phyloP scores from a whole-genome alignment of 1,140 invertebrate species.

The Platorchestia sp. region DNA sequence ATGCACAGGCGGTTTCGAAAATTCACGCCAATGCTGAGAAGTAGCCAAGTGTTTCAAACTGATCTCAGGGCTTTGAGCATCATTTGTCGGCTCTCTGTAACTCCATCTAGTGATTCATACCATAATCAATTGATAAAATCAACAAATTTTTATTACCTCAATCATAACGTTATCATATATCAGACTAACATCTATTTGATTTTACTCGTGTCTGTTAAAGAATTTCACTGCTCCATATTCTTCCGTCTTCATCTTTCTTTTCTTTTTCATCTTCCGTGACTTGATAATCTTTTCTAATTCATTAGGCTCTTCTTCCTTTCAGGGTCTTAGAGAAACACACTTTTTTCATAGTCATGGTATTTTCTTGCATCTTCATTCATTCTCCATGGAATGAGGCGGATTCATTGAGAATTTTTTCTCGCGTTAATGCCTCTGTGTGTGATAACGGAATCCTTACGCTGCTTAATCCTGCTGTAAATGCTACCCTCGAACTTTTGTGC shows the following conservation, averaged over 20 bases:
- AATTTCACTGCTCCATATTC: background rate
- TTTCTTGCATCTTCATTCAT: constrained; percentile 11
- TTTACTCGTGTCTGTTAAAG: background rate
- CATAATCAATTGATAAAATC: constrained; percentile 34
- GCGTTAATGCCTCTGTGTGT: constrained; percentile 22
- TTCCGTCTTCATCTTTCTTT: constrained; percentile 30
- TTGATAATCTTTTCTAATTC: background rate
- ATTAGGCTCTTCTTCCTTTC: background rate
- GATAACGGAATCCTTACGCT: constrained; percentile 42
- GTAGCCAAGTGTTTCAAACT: background rate
- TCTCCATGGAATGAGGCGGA: background rate
- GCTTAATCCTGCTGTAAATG: constrained; percentile 36
- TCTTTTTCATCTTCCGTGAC: background rate
- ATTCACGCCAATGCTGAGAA: background rate
- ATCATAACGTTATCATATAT: background rate
- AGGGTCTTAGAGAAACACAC: constrained; percentile 27
- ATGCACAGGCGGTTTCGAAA: background rate
- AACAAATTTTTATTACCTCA: background rate
- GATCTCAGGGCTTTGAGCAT: background rate
- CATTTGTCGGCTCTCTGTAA: constrained; percentile 41
- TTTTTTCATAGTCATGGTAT: constrained; percentile 19
- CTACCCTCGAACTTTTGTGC: constrained; percentile 37
- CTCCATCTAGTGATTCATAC: constrained; percentile 14
- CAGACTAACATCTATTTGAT: background rate
- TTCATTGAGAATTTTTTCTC: background rate